phyloP scores from a whole-genome alignment of 2,888 invertebrate species.

The Chrysopilus asiliformis region DNA sequence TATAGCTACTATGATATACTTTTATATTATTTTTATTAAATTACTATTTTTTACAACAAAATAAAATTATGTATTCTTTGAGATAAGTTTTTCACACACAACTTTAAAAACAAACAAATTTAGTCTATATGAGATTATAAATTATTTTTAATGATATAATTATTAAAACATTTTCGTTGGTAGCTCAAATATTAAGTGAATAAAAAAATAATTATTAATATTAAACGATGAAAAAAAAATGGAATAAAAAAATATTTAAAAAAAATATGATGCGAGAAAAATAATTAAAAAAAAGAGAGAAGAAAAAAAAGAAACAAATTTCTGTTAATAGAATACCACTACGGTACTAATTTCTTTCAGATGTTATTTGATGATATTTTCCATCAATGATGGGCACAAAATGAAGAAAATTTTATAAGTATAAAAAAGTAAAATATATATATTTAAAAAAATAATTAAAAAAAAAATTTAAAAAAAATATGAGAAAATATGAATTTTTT shows the following conservation, averaged over 20 bases:
- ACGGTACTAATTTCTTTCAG: conserved; percentile 4
- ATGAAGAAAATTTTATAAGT: conserved; percentile 8
- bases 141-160: no score
- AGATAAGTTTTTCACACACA: no score
- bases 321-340: not conserved
- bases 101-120: no score
- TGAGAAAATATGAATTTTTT: conserved; percentile 17
- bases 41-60: no score
- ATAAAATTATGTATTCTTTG: no score
- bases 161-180: not conserved
- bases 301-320: not conserved
- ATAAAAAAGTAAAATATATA: conserved; percentile 8
- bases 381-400: conserved; percentile 13
- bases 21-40: no score
- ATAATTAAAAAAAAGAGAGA: not conserved
- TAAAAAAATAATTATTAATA: not conserved
- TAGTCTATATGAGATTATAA: no score
- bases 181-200: not conserved
- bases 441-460: conserved; percentile 6
- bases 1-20: no score
- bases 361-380: conserved; percentile 10
- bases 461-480: not conserved
- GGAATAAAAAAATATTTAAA: conserved; percentile 1
- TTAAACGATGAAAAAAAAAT: not conserved
- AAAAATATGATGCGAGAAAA: not conserved